Evolutionary conservation across 1,140 invertebrate genomes (phyloP), one percentile per base, ranked within the genome.

Genomic region (Belonocnema kinseyi): DNA sequence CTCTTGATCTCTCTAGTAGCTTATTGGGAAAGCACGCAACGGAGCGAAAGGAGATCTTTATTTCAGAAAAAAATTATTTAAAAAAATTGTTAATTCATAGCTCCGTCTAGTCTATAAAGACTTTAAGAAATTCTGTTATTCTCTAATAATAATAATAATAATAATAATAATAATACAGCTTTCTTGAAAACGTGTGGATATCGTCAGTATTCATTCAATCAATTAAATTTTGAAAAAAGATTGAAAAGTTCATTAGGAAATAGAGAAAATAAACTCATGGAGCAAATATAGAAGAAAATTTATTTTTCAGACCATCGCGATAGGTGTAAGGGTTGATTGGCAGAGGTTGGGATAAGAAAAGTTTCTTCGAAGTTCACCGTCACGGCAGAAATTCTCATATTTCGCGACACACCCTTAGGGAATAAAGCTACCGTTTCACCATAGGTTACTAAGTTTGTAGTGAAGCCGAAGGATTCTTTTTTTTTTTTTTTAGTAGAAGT

Each of bases 241-340:
- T 33, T 66, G 16, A 5, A 14, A 5, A 33, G 71, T 53, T 16
- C n/a, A 6, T n/a, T 16, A 51, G 58, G 50, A 75, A 58, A 58
- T 40, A 33, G 40, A n/a, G 16, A 5, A 51, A 17, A 50, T 12
- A 56, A 17, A 19, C 50, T 72, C 33, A 19, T 16, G 51, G 46
- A 3, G 50, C 40, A 14, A 66, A 66, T 40, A 33, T 66, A 7
- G n/a, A 33, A n/a, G 33, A 33, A 14, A 40, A 66, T 13, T 66
- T 66, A 16, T 66, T 80, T 74, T 53, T 72, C 53, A 70, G 75
- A 75, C 74, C n/a, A 58, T 80, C 54, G 61, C 74, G 66, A 74
- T 50, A 72, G 54, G 26, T 56, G 50, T 77, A 26, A 19, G 74
- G 77, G 73, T 82, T 81, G 85, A 86, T 86, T 85, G 84, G 73